Evolutionary conservation across 2,113 vertebrate genomes (phyloP), one percentile per base, ranked within the genome.

Genomic region (Asarcornis scutulata): DNA sequence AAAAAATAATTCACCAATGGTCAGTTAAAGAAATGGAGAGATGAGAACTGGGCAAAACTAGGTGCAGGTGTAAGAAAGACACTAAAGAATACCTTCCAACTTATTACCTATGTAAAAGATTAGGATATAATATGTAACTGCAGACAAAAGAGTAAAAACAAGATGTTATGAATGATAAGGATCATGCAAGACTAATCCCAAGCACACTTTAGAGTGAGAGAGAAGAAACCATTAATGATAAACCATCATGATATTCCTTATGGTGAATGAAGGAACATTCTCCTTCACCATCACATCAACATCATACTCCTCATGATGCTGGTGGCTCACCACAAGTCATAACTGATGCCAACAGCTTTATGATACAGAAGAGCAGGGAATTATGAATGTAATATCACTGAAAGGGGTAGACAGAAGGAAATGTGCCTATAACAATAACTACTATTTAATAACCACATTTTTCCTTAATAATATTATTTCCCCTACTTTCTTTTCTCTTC

Each of bases 151-250:
- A 64, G 34, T 46, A n/a, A 83, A 88, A 72, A 13, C 4, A 81
- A 58, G 4, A 11, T 36, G 16, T 20, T 77, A 56, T 6, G 6
- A 20, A 55, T 0, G 0, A 34, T 2, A 79, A 2, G 2, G 25
- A 90, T 44, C 7, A 21, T 5, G 6, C 13, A 56, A 34, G 10
- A 73, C 36, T 4, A 74, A 15, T 60, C 18, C 9, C 42, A 64
- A 36, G 42, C 2, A 3, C 46, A 32, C 42, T 59, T 4, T 31
- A 53, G 9, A 83, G 42, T 27, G 26, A 79, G 15, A 26, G 82
- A 21, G 42, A 77, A 60, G 27, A 72, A 79, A 79, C 16, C 40
- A 90, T 42, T 32, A 55, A 20, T 46, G 46, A 46, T 46, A 46
- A 46, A 46, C 18, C 11, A 55, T 32, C 29, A 22, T 4, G 63